Conservation (phyloP, 1,140 invertebrate genomes). For the Papilio helenus region DNA sequence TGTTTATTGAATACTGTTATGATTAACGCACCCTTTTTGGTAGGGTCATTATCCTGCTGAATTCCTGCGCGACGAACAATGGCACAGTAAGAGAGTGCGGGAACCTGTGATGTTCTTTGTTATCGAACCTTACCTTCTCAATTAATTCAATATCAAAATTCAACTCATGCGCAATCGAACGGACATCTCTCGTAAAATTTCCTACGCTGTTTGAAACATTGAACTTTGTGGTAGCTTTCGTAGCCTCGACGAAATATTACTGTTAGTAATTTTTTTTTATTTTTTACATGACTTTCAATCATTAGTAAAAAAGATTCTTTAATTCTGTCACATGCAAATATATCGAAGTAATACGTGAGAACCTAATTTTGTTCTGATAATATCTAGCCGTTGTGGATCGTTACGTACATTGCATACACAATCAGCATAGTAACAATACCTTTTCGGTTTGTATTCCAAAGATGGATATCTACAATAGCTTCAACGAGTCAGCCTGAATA, state of each 20-base stretch:
- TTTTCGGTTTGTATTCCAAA: conserved; percentile 18
- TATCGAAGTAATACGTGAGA: background rate
- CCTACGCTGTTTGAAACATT: conserved; percentile 67
- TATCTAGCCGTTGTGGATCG: conserved; percentile 4
- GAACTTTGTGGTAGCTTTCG: conserved; percentile 53
- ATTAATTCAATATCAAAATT: conserved; percentile 79
- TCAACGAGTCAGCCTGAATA: background rate
- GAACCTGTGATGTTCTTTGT: conserved; percentile 70
- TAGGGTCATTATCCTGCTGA: conserved; percentile 71
- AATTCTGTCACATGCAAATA: background rate
- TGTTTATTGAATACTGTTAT: conserved; percentile 71
- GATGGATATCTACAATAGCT: background rate
- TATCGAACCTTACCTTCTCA: conserved; percentile 56
- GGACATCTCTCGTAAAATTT: conserved; percentile 77
- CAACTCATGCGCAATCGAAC: conserved; percentile 62
- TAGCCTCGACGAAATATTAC: conserved; percentile 30
- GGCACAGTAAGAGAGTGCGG: conserved; percentile 63
- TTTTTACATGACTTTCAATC: too few relatives aligned
- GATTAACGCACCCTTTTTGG: conserved; percentile 64
- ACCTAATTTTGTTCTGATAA: background rate
- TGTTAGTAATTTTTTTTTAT: background rate
- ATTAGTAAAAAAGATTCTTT: background rate
- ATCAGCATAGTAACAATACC: conserved; percentile 4
- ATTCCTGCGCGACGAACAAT: conserved; percentile 67
- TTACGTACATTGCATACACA: conserved; percentile 21